A percentile compares a stretch with the other conserved stretches of the same genome.
Conservation (phyloP, 2,113 vertebrate genomes). For the Natator depressus region DNA sequence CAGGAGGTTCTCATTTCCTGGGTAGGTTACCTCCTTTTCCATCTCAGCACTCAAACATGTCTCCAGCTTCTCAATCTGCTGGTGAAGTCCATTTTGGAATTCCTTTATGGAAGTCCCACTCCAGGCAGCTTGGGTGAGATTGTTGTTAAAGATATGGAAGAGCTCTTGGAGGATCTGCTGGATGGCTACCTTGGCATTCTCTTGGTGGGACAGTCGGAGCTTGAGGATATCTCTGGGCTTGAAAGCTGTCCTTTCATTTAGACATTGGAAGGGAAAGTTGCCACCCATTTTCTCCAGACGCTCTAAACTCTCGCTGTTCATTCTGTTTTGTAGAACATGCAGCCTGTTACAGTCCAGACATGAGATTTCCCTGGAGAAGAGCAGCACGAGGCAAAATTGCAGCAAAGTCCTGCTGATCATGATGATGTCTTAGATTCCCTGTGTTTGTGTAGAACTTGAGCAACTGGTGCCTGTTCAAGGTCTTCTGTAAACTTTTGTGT, state of each 20-base stretch:
- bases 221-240: background rate
- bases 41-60: background rate
- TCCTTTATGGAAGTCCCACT: background rate
- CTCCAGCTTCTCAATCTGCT: constrained; percentile 19
- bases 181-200: background rate
- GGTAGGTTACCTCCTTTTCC: background rate
- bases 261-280: background rate
- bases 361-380: too few relatives aligned
- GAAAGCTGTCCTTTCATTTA: constrained; percentile 32
- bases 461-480: too few relatives aligned
- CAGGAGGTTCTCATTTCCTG: background rate
- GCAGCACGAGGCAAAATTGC: too few relatives aligned
- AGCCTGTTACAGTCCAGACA: too few relatives aligned
- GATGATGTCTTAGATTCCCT: too few relatives aligned
- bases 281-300: too few relatives aligned
- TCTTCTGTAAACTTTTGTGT: too few relatives aligned
- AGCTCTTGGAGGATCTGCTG: background rate
- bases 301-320: too few relatives aligned
- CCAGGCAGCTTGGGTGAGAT: background rate
- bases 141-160: constrained; percentile 14
- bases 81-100: constrained; percentile 28
- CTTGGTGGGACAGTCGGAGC: background rate
- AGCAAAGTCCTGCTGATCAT: too few relatives aligned
- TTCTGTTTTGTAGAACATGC: too few relatives aligned
- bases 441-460: too few relatives aligned